Conservation (phyloP, 1,140 invertebrate species). For the Dysdera silvatica region DNA sequence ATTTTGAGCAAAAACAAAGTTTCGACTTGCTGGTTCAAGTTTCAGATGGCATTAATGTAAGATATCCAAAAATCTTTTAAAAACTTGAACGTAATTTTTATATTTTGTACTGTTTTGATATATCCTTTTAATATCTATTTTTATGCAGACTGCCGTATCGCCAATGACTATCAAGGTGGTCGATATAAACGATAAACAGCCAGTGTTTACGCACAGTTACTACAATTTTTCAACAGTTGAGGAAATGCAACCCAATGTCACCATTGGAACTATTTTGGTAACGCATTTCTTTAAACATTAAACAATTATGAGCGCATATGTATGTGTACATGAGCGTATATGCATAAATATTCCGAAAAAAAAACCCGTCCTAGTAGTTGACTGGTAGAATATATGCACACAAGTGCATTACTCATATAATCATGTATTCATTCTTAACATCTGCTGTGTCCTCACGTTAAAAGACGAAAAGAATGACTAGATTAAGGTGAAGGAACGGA, state of each 20-base stretch:
- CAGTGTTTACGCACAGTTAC: slow-evolving; percentile 40
- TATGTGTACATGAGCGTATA: too few species aligned
- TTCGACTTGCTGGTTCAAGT: slow-evolving; percentile 38
- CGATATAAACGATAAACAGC: slow-evolving; percentile 47
- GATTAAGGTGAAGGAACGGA: too few species aligned
- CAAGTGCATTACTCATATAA: too few species aligned
- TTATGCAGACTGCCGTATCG: slow-evolving; percentile 36
- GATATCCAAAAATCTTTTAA: slow-evolving; percentile 1
- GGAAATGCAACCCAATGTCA: slow-evolving; percentile 35
- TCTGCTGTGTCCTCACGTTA: too few species aligned
- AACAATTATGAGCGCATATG: too few species aligned
- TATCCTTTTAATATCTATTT: neutral
- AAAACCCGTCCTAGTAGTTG: too few species aligned
- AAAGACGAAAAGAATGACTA: too few species aligned
- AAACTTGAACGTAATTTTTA: neutral
- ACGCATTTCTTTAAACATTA: too few species aligned
- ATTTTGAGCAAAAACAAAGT: slow-evolving; percentile 36
- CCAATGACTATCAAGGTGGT: slow-evolving; percentile 43
- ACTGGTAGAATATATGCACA: too few species aligned
- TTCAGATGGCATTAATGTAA: slow-evolving; percentile 38
- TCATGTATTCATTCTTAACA: too few species aligned
- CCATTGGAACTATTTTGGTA: slow-evolving; percentile 33
- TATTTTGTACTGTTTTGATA: neutral
- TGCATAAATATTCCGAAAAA: too few species aligned
- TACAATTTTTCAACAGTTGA: slow-evolving; percentile 44